Conservation (phyloP, 2,797 vertebrate genomes). For the Pampus argenteus region DNA sequence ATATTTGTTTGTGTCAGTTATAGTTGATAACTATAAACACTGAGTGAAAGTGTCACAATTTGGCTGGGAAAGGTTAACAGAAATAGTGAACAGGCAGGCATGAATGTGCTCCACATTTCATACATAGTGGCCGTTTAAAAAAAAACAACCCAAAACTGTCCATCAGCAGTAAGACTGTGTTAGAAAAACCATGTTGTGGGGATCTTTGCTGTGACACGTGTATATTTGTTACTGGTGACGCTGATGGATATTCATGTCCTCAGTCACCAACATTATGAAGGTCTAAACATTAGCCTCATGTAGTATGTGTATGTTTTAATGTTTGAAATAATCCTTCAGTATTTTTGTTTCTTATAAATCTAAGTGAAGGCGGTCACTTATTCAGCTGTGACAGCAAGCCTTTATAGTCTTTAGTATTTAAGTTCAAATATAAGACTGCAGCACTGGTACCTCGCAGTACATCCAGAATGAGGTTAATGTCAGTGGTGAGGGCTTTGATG, state of each 20-base stretch:
- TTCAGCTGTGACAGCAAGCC: not conserved
- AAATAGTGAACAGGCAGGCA: not conserved
- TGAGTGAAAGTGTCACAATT: not conserved
- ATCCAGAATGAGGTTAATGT: conserved; percentile 94
- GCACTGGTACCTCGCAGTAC: conserved; percentile 89
- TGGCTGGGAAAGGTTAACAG: not conserved
- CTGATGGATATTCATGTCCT: not conserved
- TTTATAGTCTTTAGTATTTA: too few species aligned
- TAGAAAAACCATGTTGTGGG: not conserved
- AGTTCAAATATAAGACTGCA: conserved; percentile 3
- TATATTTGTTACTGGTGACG: not conserved
- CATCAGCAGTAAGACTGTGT: not conserved
- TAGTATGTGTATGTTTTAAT: not conserved
- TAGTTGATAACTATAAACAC: not conserved
- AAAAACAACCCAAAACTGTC: not conserved
- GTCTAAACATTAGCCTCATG: not conserved
- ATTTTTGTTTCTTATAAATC: not conserved
- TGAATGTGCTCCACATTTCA: not conserved
- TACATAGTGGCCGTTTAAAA: not conserved
- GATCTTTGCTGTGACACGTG: not conserved
- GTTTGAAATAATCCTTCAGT: not conserved
- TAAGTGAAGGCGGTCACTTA: not conserved
- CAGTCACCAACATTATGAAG: not conserved
- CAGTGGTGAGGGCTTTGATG: conserved; percentile 94
- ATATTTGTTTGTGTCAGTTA: not conserved